Percentiles rank a stretch among this genome's conserved stretches.
Conservation (phyloP, 1,140 invertebrate species). For the Proales similis region DNA sequence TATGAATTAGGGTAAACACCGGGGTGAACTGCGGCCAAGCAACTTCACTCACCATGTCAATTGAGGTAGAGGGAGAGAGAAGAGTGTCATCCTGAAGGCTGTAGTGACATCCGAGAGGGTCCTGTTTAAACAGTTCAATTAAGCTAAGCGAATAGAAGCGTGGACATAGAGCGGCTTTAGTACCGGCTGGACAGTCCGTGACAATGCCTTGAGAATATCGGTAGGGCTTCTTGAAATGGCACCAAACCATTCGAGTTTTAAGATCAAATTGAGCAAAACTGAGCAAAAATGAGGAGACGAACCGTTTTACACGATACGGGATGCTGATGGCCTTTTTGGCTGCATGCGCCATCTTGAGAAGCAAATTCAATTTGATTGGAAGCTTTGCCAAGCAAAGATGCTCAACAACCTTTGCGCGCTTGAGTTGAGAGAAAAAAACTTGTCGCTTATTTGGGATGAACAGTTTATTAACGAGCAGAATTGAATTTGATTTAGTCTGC, state of each 20-base stretch:
- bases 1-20: no score
- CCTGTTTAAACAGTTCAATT: not conserved
- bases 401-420: conserved; percentile 15
- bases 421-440: conserved; percentile 7
- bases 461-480: conserved; percentile 1
- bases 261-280: no score
- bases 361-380: not conserved
- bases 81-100: conserved; percentile 18
- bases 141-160: not conserved
- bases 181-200: not conserved
- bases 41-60: not conserved
- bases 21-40: no score
- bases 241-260: no score
- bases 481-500: not conserved
- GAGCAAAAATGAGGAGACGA: no score
- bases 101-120: conserved; percentile 10
- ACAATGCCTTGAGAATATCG: conserved; percentile 30
- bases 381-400: not conserved
- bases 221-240: no score
- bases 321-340: conserved; percentile 25
- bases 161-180: not conserved
- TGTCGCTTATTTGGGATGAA: not conserved
- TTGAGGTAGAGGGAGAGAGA: conserved; percentile 12
- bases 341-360: not conserved
- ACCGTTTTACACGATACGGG: conserved; percentile 24